These are phyloP conservation scores for Zonotrichia leucophrys DNA, from an alignment of 2,113 vertebrate genomes.

Conservation along the genomic window DNA sequence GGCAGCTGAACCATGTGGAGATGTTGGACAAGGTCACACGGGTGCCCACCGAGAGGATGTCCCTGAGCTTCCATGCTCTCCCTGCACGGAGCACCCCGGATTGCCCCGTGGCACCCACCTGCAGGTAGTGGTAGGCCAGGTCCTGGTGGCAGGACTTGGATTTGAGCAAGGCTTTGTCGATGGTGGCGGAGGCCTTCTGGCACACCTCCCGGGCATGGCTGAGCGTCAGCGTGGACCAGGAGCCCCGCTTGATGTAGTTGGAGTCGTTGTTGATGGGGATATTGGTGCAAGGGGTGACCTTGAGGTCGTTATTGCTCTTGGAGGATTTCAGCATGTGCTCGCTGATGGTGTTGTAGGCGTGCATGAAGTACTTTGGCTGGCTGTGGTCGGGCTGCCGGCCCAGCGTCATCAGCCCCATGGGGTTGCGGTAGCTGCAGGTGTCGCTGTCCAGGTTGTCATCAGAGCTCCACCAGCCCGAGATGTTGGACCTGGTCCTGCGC, in stretches of 20 bases:
- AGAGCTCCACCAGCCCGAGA: conserved; percentile 98
- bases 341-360: conserved; percentile 95
- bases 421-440: conserved; percentile 88
- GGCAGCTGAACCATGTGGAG: background rate
- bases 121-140: conserved; percentile 92
- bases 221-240: conserved; percentile 95
- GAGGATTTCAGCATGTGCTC: conserved; percentile 92
- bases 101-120: conserved; percentile 74
- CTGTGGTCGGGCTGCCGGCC: conserved; percentile 83
- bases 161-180: conserved; percentile 94
- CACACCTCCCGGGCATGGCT: conserved; percentile 91
- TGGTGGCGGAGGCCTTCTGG: conserved; percentile 93
- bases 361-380: conserved; percentile 88
- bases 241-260: conserved; percentile 90
- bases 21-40: background rate
- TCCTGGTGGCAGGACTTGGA: conserved; percentile 98
- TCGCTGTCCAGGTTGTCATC: conserved; percentile 90
- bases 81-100: fast-evolving
- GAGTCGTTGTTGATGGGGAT: conserved; percentile 78
- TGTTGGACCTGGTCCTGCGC: conserved; percentile 90
- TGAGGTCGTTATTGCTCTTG: conserved; percentile 87
- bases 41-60: background rate
- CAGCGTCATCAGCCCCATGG: conserved; percentile 91
- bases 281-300: conserved; percentile 76
- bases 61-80: background rate